Percentiles rank a stretch among this genome's conserved stretches.
Conservation (phyloP, 2,113 vertebrate genomes). For the Galeopterus variegatus region DNA sequence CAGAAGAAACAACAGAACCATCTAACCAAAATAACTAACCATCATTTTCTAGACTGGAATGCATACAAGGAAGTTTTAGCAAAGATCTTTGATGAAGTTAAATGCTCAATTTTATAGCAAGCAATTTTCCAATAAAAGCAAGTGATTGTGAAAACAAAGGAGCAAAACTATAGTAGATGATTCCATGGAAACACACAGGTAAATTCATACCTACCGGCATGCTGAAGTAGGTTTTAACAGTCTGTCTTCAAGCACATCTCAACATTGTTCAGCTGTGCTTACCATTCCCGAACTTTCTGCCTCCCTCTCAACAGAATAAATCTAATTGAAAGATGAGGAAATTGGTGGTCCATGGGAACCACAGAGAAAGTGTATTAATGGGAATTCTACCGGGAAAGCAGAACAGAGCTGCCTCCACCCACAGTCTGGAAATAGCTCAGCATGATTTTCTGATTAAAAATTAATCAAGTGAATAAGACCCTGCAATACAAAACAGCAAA, state of each 20-base stretch:
- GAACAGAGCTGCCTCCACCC: neutral
- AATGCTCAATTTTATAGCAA: constrained; percentile 52
- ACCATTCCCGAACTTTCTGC: neutral
- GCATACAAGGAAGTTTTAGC: constrained; percentile 23
- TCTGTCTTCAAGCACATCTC: neutral
- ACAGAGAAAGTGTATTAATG: constrained; percentile 33
- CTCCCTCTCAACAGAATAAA: constrained; percentile 26
- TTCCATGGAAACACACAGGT: neutral
- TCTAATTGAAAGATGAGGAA: constrained; percentile 26
- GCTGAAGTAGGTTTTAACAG: neutral
- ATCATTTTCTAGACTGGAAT: neutral
- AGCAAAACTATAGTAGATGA: neutral
- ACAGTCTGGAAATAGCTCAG: constrained; percentile 65
- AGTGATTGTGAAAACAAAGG: constrained; percentile 40
- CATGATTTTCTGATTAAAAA: constrained; percentile 75
- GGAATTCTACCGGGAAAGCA: constrained; percentile 58
- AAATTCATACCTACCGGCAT: neutral
- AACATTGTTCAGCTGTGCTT: neutral
- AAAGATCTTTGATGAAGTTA: constrained; percentile 38
- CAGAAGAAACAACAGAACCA: constrained; percentile 1
- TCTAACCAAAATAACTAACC: constrained; percentile 9
- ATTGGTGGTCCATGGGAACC: constrained; percentile 1
- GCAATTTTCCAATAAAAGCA: constrained; percentile 4
- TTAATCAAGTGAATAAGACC: constrained; percentile 79
- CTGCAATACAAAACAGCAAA: constrained; percentile 60